Evolutionary conservation across 2,888 invertebrate genomes (phyloP).

Genomic region (Atrina japonica): DNA sequence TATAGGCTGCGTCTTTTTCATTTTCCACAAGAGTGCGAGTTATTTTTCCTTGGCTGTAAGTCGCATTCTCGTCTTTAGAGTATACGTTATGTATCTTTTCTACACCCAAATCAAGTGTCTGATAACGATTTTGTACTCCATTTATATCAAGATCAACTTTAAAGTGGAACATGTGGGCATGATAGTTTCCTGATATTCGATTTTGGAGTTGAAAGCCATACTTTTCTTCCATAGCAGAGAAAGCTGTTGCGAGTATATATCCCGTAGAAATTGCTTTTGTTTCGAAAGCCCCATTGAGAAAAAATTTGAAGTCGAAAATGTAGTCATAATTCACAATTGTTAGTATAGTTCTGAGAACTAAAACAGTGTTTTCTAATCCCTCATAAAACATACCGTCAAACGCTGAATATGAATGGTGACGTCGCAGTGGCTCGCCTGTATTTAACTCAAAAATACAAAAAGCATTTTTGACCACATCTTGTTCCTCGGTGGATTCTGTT

Average conservation of each 20-base stretch:
- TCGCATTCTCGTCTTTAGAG: conserved; percentile 9
- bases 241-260: conserved; percentile 57
- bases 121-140: conserved; percentile 63
- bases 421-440: conserved; percentile 61
- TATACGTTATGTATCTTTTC: conserved; percentile 39
- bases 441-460: conserved; percentile 70
- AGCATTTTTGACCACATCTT: conserved; percentile 40
- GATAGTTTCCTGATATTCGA: conserved; percentile 54
- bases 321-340: conserved; percentile 70
- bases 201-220: conserved; percentile 59
- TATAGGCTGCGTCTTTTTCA: conserved; percentile 62
- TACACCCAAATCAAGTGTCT: conserved; percentile 57
- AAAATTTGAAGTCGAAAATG: conserved; percentile 66
- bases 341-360: conserved; percentile 61
- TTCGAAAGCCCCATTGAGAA: conserved; percentile 67
- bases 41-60: conserved; percentile 53
- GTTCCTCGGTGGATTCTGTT: conserved; percentile 32
- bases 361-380: conserved; percentile 59
- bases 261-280: conserved; percentile 64
- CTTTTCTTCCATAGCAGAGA: conserved; percentile 43
- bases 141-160: conserved; percentile 66
- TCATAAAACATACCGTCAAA: conserved; percentile 46
- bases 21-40: conserved; percentile 48
- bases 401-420: conserved; percentile 49
- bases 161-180: conserved; percentile 67